phyloP scores from a whole-genome alignment of 2,888 invertebrate genomes.

The Athrips mouffetella region DNA sequence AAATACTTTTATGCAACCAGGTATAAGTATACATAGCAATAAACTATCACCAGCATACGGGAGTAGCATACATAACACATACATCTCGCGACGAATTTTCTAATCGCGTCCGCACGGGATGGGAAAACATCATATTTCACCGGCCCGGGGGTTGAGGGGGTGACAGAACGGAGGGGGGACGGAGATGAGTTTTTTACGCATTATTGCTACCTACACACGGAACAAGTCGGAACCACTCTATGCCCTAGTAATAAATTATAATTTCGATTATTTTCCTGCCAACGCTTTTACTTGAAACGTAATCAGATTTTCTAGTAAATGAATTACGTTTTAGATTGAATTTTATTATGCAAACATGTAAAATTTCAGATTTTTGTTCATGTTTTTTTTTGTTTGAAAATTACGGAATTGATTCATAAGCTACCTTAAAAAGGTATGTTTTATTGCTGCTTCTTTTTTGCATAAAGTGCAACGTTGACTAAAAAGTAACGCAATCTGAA shows the following conservation, averaged over 20 bases:
- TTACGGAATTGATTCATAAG: no score
- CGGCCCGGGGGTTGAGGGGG: slow-evolving; percentile 45
- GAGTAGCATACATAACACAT: slow-evolving; percentile 25
- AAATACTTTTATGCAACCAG: no score
- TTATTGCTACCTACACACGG: slow-evolving; percentile 74
- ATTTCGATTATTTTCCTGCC: slow-evolving; percentile 56
- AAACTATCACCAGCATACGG: slow-evolving; percentile 45
- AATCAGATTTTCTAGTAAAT: slow-evolving; percentile 11
- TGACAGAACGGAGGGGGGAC: slow-evolving; percentile 32
- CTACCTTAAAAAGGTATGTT: no score
- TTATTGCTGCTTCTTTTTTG: no score
- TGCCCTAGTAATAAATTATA: slow-evolving; percentile 65
- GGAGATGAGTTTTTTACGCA: slow-evolving; percentile 78
- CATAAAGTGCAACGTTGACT: no score
- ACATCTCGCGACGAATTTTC: slow-evolving; percentile 65
- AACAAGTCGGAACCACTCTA: slow-evolving; percentile 59
- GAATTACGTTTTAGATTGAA: slow-evolving; percentile 5
- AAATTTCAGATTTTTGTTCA: neutral
- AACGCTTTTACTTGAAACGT: neutral
- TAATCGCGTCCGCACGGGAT: slow-evolving; percentile 73
- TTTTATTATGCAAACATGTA: neutral
- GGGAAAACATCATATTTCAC: slow-evolving; percentile 78
- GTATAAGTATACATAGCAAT: neutral
- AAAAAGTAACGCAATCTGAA: no score
- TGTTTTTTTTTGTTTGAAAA: no score